A percentile compares a stretch with the other conserved stretches of the same genome.
phyloP scores from a whole-genome alignment of 2,888 invertebrate genomes.

The Pterobdella sp. region DNA sequence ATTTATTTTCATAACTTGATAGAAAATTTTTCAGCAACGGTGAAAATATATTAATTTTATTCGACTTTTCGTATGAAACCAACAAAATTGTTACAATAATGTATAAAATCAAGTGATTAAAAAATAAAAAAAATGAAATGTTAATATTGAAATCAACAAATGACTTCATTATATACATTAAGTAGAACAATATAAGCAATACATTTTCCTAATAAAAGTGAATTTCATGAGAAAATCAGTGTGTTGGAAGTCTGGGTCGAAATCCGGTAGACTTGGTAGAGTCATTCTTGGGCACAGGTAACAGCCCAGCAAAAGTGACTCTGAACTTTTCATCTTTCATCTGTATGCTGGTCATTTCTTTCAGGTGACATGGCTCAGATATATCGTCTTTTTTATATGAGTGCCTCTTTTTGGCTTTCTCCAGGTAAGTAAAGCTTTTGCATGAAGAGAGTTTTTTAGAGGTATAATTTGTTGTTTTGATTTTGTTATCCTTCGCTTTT shows the following conservation, averaged over 20 bases:
- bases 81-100: no score
- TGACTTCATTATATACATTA: no score
- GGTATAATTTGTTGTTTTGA: neutral
- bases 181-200: no score
- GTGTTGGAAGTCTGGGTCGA: conserved; percentile 22
- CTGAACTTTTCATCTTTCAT: conserved; percentile 7
- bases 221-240: no score
- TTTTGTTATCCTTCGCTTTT: neutral
- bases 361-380: conserved; percentile 14
- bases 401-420: neutral
- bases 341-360: conserved; percentile 11
- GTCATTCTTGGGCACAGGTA: neutral
- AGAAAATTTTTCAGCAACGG: no score
- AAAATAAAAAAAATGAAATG: no score
- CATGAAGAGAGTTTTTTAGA: neutral
- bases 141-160: no score
- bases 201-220: no score
- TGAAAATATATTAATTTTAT: no score
- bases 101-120: no score
- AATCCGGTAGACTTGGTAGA: neutral
- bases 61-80: no score
- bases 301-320: conserved; percentile 19
- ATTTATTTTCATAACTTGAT: no score
- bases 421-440: neutral
- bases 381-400: neutral